Base-by-base conservation (phyloP, 2,888 invertebrate genomes). In the Globia sparganii region DNA sequence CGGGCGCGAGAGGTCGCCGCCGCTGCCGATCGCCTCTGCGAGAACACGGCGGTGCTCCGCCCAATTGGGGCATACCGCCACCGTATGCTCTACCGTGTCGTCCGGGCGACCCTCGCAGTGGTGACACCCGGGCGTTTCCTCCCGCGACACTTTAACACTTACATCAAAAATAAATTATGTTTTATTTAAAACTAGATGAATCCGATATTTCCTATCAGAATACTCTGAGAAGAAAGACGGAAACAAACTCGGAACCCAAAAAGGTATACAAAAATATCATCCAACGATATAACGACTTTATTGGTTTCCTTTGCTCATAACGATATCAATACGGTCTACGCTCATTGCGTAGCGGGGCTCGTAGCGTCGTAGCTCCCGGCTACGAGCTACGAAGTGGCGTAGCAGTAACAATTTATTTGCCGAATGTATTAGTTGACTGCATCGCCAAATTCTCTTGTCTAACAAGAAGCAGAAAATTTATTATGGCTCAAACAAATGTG, bases 321-420 rank as follows among this genome's bases (percentile, higher is more conserved):
- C 67, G 49, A 82, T 34, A 69, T 83, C 72, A 72, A 78, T 76
- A 66, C 70, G 68, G 61, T 68, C 25, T 59, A 73, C 59, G 65
- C 72, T 78, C 77, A 67, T 77, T 79, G 67, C 75, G 75, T 62
- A 58, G 56, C 61, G 53, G 64, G 68, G 72, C 82, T 67, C 81
- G 86, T 80, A 80, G 84, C 86, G 4, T 25, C 78, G 79, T 80
- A 88, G 87, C 86, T 65, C 58, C 64, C 40, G 72, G 86, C 88
- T 88, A 88, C 87, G 69, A 65, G 87, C 89, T 88, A 87, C 88
- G 87, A 81, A 79, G 59, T 66, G 59, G 65, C 86, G 79, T 77
- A 77, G 59, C 71, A 28, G 56, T 67, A 25, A 72, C 59, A 78
- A 80, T 85, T 84, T 83, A 74, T 78, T 67, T 69, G 21, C 59